A percentile compares a stretch with the other conserved stretches of the same genome.
Conservation (phyloP, 2,888 invertebrate species). For the Achlya flavicornis region DNA sequence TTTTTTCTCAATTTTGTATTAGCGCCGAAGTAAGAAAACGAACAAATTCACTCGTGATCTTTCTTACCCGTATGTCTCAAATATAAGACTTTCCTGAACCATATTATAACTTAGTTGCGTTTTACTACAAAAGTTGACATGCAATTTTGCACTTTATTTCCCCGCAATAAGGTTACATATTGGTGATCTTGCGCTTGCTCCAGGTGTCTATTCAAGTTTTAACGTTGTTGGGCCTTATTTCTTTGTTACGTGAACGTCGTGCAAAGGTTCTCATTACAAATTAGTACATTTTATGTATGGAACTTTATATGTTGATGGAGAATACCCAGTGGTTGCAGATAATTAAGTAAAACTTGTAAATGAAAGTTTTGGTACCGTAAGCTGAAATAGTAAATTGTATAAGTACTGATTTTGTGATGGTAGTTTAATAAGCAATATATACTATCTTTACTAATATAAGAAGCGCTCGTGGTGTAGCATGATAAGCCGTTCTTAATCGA, state of each 20-base stretch:
- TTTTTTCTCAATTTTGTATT: too few relatives aligned
- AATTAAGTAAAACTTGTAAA: neutral
- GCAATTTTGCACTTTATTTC: constrained; percentile 21
- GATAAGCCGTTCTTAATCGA: too few relatives aligned
- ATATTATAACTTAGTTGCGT: neutral
- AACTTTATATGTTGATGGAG: constrained; percentile 13
- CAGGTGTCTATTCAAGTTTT: constrained; percentile 55
- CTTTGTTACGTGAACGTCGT: constrained; percentile 52
- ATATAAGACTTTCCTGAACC: neutral
- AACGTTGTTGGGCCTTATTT: constrained; percentile 57
- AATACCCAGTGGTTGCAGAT: constrained; percentile 1
- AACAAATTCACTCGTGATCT: neutral
- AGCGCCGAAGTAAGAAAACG: too few relatives aligned
- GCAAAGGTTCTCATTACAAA: constrained; percentile 45
- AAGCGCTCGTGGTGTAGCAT: too few relatives aligned
- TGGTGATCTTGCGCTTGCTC: constrained; percentile 25
- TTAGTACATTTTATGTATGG: constrained; percentile 39
- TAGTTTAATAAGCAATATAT: too few relatives aligned
- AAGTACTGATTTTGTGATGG: too few relatives aligned
- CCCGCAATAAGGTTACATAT: constrained; percentile 19
- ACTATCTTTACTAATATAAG: too few relatives aligned
- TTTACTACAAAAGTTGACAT: neutral
- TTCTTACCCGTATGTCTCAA: neutral
- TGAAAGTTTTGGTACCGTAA: neutral
- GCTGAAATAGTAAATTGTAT: too few relatives aligned